phyloP scores from a whole-genome alignment of 1,140 invertebrate genomes.

The Homalodisca vitripennis region DNA sequence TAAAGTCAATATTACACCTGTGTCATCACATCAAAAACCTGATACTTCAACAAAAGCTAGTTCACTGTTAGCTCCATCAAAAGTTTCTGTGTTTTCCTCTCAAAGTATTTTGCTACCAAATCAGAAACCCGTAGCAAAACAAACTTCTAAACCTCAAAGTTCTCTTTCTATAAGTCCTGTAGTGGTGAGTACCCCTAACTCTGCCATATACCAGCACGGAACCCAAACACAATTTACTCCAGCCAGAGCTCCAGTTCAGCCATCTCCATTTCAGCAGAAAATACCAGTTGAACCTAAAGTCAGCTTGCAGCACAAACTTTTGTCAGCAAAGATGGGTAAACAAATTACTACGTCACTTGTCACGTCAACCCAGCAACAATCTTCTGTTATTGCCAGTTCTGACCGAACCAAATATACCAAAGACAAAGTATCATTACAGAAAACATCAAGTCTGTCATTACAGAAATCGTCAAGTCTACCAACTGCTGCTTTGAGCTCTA shows the following conservation, averaged over 20 bases:
- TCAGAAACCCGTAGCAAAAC: neutral
- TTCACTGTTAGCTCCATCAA: neutral
- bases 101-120: neutral
- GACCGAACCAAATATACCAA: neutral
- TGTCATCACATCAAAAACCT: neutral
- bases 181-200: too few species aligned
- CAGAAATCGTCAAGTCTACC: neutral
- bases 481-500: neutral
- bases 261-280: constrained; percentile 8
- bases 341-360: neutral
- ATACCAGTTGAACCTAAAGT: neutral
- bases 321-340: constrained; percentile 26
- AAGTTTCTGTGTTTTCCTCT: constrained; percentile 11
- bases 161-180: neutral
- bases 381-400: too few species aligned
- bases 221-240: neutral
- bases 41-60: neutral
- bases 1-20: neutral
- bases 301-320: constrained; percentile 30
- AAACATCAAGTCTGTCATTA: neutral
- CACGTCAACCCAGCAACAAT: constrained; percentile 2
- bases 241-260: neutral
- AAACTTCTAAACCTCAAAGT: neutral
- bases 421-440: constrained; percentile 7
- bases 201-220: neutral